phyloP scores from a whole-genome alignment of 2,888 invertebrate genomes.

The Oithona nana region DNA sequence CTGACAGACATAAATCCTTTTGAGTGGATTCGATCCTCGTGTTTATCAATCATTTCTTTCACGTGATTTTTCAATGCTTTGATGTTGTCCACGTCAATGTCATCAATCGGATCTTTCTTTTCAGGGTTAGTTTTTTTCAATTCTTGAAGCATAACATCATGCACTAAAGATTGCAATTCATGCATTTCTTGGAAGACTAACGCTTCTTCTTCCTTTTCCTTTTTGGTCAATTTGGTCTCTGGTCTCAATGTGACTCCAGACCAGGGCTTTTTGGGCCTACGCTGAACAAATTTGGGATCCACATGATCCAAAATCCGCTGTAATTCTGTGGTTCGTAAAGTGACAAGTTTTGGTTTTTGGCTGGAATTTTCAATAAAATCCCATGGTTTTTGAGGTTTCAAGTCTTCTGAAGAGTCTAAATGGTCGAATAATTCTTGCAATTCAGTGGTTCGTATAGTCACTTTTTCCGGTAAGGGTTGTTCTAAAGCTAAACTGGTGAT shows the following conservation, averaged over 20 bases:
- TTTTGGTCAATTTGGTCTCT: too few species aligned
- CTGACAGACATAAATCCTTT: neutral
- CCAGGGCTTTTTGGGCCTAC: too few species aligned
- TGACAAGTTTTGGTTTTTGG: neutral
- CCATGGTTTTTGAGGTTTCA: neutral
- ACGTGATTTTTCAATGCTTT: neutral
- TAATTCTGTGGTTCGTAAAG: neutral
- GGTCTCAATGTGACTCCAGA: neutral
- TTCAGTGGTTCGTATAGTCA: neutral
- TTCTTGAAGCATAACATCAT: neutral
- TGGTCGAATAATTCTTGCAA: neutral
- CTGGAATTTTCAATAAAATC: too few species aligned
- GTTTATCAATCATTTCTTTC: neutral
- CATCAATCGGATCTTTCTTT: neutral
- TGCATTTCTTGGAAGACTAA: neutral
- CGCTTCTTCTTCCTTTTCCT: neutral
- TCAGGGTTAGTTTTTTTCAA: neutral
- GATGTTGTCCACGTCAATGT: neutral
- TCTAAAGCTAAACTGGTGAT: neutral
- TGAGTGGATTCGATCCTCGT: neutral
- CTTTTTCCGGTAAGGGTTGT: neutral
- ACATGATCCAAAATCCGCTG: too few species aligned
- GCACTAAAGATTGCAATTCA: neutral
- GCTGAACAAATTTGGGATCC: too few species aligned
- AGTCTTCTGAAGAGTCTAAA: neutral